Evolutionary conservation across 1,140 invertebrate species (phyloP), one percentile per base, ranked within the genome.

Genomic region (Eumeta japonica): DNA sequence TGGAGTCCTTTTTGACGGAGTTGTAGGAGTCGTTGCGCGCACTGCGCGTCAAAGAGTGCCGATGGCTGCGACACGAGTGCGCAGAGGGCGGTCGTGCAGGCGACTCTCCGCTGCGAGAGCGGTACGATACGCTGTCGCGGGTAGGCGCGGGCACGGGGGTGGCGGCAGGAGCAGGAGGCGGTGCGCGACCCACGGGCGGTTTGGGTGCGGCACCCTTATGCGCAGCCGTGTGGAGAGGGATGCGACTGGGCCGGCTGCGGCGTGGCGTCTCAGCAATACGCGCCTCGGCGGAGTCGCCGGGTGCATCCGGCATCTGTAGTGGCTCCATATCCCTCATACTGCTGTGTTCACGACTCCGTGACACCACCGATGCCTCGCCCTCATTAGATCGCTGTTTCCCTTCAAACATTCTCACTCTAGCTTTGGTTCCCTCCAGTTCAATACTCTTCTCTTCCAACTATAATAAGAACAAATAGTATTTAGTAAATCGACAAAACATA

Each of bases 371-470:
- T 3, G 12, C 28, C n/a, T 12, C 28, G 29, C 11, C 16, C 38
- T 54, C 54, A 50, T 58, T 55, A 37, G 49, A 46, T 48, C 55
- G 45, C 66, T 62, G 44, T 61, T 61, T 38, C 15, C 63, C 79
- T 51, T 90, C 87, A 14, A 90, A 59, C 27, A 89, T 78, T 10
- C 88, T 79, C 10, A 90, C 77, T 30, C 84, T 79, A 0, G 88
- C 88, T 42, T 81, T 75, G 2, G 88, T 89, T 3, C 88, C 88
- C 65, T 90, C 88, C 44, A 90, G 50, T 58, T 92, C 87, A 42
- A 90, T 89, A 43, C 81, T 87, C 50, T 85, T 83, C 60, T 90
- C 87, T 58, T 88, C 87, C 47, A 91, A 60, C 87, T 89, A 72
- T n/a, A n/a, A n/a, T n/a, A n/a, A n/a, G n/a, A 34, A 67, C 63